A percentile compares a stretch with the other conserved stretches of the same genome.
phyloP scores from a whole-genome alignment of 2,797 vertebrate genomes.

The Sciurus carolinensis region DNA sequence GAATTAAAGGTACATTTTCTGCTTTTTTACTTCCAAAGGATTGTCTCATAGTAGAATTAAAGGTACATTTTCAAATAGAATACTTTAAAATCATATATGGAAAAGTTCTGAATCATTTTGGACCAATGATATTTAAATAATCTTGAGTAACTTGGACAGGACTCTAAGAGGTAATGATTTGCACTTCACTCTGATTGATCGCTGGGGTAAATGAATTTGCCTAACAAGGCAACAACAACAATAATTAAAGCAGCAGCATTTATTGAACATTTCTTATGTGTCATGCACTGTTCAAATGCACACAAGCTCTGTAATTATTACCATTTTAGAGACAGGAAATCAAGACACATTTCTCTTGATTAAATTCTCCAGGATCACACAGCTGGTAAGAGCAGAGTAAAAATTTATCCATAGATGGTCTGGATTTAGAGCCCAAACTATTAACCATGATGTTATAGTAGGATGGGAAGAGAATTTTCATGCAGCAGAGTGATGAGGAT shows the following conservation, averaged over 20 bases:
- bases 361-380: neutral
- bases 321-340: neutral
- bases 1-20: neutral
- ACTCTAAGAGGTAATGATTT: neutral
- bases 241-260: neutral
- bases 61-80: neutral
- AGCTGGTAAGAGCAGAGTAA: neutral
- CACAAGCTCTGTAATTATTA: neutral
- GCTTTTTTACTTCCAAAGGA: constrained; percentile 32
- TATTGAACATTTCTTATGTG: neutral
- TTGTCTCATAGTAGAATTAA: constrained; percentile 34
- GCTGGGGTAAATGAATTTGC: neutral
- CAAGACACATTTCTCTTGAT: neutral
- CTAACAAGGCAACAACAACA: neutral
- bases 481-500: too few species aligned
- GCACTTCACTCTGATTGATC: neutral
- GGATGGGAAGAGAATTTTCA: neutral
- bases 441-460: neutral
- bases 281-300: neutral
- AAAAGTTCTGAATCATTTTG: neutral
- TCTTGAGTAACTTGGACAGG: neutral
- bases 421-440: neutral
- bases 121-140: neutral
- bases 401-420: neutral
- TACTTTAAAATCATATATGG: constrained; percentile 20